Percentiles rank a stretch among this genome's conserved stretches.
Conservation (phyloP, 2,113 vertebrate species). For the Prietella phreatophila region DNA sequence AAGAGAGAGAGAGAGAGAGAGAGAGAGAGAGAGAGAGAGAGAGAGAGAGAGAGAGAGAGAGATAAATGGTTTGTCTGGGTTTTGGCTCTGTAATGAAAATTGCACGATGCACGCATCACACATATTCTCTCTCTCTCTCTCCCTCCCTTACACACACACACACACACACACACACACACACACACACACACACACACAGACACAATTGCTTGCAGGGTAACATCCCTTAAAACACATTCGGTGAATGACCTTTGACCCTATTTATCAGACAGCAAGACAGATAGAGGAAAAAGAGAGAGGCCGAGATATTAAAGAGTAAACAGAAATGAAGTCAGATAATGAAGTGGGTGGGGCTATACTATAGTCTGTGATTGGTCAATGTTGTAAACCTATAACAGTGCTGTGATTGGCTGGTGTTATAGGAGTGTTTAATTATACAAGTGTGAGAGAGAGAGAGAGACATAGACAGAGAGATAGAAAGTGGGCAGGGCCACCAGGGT, state of each 20-base stretch:
- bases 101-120: conserved; percentile 62
- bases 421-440: neutral
- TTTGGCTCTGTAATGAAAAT: conserved; percentile 69
- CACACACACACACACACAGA: conserved; percentile 37
- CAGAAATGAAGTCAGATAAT: neutral
- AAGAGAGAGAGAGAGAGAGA: no score
- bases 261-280: neutral
- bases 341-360: neutral
- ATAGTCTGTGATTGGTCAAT: conserved; percentile 58
- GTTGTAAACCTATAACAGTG: neutral
- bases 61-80: conserved; percentile 49
- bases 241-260: neutral
- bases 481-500: conserved; percentile 90
- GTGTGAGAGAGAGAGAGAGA: conserved; percentile 13
- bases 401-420: conserved; percentile 21
- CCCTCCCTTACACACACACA: conserved; percentile 41
- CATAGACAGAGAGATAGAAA: conserved; percentile 44
- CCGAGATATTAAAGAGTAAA: neutral
- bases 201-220: neutral
- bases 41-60: neutral
- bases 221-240: neutral
- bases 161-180: conserved; percentile 25
- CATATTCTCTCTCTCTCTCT: conserved; percentile 29
- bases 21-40: neutral
- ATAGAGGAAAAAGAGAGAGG: neutral